Evolutionary conservation across 2,888 invertebrate species (phyloP), one percentile per base, ranked within the genome.

Genomic region (Xanthorhoe spadicearia): DNA sequence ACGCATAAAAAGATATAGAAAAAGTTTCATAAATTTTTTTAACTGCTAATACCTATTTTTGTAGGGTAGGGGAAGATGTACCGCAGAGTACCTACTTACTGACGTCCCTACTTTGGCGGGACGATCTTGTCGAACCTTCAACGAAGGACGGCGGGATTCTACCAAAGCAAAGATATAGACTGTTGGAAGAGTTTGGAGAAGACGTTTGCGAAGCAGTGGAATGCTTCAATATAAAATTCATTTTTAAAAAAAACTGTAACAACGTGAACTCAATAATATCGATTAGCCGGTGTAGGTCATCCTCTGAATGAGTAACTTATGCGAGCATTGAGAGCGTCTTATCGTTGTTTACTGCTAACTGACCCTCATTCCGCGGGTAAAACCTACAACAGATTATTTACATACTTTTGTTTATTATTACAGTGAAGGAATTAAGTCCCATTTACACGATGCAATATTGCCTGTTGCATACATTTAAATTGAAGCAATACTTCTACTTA

Each of bases 341-440:
- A 60, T 67, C 67, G 19, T 7, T 63, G 60, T 60, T 63, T 60
- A 56, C 59, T 48, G 51, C 18, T 61, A 53, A 58, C 57, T 43
- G 53, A 38, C 49, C 56, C 43, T 52, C 63, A 56, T 51, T 17
- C 28, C 8, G 10, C 1, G 9, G 13, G 19, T 10, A 10, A 18
- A 13, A 13, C 50, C 23, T 50, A 50, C 50, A 23, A 3, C 2
- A 23, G 38, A 13, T 23, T 19, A 10, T 23, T 50, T 19, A 50
- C 19, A 10, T 13, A 6, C 19, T 43, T 50, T 19, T 48, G n/a
- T 7, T 17, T 8, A 15, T 3, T 23, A 15, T 48, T 48, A 13
- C 48, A 32, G 32, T 6, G 32, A 17, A 7, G 32, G 32, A 32
- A 32, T 5, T 32, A 6, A 0, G 7, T 32, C 28, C 28, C 5